Base-by-base conservation (phyloP, 2,113 vertebrate species). In the Odobenus rosmarus region DNA sequence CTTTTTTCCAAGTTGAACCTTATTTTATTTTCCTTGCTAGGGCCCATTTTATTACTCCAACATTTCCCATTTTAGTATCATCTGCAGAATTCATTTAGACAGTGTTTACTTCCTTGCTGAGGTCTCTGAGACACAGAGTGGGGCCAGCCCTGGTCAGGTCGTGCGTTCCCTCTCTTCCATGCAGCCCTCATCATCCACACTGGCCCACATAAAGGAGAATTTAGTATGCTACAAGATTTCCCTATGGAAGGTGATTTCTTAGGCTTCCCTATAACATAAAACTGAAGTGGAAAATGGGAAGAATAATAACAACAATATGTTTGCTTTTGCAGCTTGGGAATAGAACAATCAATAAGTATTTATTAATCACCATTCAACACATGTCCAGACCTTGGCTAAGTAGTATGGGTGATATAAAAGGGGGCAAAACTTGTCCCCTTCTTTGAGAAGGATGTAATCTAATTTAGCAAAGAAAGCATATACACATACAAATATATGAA, bases 61-160 rank as follows among this genome's bases (percentile, higher is more conserved):
- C 90, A 87, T 97, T 98, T 98, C 94, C 95, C 94, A 64, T 88
- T 98, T 98, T 90, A 97, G 80, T 91, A 16, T 97, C 94, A 95
- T 97, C 98, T 98, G 98, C 84, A 96, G 90, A 98, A 98, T 90
- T 91, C 97, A 98, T 98, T 97, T 97, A 91, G 84, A 96, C 77
- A 33, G 81, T 97, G 92, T 98, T 98, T 98, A 98, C 61, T 93
- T 59, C 36, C 81, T 86, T 96, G 55, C 85, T 42, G 76, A 98
- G 59, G 76, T 92, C 74, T 96, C 80, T 53, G 88, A 95, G 82
- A 90, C 51, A 57, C 26, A 96, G 59, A 94, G 19, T 5, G 42
- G 87, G 72, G 19, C 16, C 11, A 39, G 33, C n/a, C 1, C 3
- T 46, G n/a, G 55, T 69, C 19, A 91, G 88, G 21, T 24, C 36